Evolutionary conservation across 2,113 vertebrate species (phyloP).

Genomic region (Malurus cyaneus): DNA sequence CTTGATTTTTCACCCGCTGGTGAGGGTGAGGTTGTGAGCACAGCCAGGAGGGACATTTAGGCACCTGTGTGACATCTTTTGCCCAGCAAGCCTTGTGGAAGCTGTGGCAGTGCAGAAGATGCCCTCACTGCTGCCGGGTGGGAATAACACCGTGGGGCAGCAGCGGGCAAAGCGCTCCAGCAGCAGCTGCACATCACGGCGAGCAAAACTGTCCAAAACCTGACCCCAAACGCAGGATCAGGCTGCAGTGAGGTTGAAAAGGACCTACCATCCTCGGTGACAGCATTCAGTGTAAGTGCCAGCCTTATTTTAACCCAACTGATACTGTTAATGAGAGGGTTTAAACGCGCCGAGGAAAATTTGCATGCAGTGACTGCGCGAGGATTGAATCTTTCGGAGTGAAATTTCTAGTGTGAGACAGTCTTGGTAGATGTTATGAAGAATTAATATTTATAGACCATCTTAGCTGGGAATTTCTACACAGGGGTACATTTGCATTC

Average conservation of each 20-base stretch:
- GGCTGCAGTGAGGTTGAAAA: background rate
- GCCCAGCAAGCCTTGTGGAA: background rate
- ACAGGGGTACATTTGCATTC: background rate
- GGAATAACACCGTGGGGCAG: rapidly evolving
- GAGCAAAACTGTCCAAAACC: background rate
- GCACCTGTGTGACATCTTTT: background rate
- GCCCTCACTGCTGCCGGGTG: rapidly evolving
- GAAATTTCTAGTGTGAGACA: constrained; percentile 29
- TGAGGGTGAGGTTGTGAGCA: background rate
- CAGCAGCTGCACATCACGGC: background rate
- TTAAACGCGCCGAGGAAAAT: background rate
- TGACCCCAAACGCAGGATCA: background rate
- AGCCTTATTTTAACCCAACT: background rate
- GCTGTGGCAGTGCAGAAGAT: background rate
- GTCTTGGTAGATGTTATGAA: background rate
- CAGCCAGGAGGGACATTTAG: background rate
- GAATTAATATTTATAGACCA: constrained; percentile 58
- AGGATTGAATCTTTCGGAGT: background rate
- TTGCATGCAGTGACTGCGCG: background rate
- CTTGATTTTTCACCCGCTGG: background rate
- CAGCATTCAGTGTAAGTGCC: background rate
- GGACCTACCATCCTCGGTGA: background rate
- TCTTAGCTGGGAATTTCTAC: constrained; percentile 17
- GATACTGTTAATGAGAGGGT: background rate
- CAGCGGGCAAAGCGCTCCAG: rapidly evolving